These are phyloP conservation scores for Ceratitis capitata DNA, from an alignment of 1,140 invertebrate genomes.

Conservation along the genomic window DNA sequence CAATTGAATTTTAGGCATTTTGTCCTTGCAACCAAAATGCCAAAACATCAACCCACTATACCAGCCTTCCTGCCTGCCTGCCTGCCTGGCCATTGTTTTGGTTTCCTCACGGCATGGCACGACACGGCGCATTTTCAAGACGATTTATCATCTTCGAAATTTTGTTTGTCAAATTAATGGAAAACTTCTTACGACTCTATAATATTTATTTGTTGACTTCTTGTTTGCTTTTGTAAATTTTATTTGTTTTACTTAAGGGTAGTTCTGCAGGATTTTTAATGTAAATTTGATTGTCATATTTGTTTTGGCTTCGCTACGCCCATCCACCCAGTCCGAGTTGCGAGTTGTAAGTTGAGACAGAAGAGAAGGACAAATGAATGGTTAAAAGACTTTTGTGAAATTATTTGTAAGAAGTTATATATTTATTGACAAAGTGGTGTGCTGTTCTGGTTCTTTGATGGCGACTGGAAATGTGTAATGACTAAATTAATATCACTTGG, in stretches of 20 bases:
- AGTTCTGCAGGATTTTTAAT: conserved; percentile 7
- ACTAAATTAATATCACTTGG: no score
- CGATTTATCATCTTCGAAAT: conserved; percentile 26
- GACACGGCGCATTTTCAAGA: neutral
- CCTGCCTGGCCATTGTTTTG: neutral
- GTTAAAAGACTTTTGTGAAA: neutral
- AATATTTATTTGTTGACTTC: conserved; percentile 1
- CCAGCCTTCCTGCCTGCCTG: neutral
- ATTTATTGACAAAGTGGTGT: conserved; percentile 22
- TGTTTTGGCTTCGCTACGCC: neutral
- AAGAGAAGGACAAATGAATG: neutral
- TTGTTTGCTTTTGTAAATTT: no score
- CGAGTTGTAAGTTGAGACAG: neutral
- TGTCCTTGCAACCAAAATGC: neutral
- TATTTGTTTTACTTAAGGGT: conserved; percentile 25
- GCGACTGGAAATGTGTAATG: neutral
- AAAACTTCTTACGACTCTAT: conserved; percentile 18
- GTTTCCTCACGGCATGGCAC: neutral
- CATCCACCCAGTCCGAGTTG: no score
- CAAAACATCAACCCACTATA: neutral
- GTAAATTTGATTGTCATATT: conserved; percentile 31
- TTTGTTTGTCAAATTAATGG: conserved; percentile 34
- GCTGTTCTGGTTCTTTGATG: neutral
- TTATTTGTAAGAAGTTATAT: neutral
- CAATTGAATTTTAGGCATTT: neutral